Evolutionary conservation across 2,113 vertebrate genomes (phyloP).

Genomic region (Hydrolagus affinis): DNA sequence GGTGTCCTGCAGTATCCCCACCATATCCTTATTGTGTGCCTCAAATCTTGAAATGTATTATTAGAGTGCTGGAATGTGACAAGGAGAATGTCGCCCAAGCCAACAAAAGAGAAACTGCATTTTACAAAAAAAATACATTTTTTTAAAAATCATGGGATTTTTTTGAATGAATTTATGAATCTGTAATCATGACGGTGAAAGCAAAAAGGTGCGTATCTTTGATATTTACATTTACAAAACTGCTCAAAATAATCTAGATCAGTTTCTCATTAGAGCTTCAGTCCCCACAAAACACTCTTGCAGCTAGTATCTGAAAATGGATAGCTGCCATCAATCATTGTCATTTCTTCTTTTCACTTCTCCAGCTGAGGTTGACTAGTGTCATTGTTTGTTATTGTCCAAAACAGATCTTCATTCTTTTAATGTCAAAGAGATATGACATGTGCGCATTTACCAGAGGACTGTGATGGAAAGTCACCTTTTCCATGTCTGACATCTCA

Average conservation of each 20-base stretch:
- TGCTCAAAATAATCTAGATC: constrained; percentile 26
- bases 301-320: constrained; percentile 76
- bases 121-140: constrained; percentile 18
- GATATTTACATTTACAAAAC: constrained; percentile 25
- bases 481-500: constrained; percentile 52
- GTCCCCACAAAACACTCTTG: constrained; percentile 51
- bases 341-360: constrained; percentile 78
- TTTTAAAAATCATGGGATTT: constrained; percentile 3
- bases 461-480: constrained; percentile 85
- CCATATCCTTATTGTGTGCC: constrained; percentile 29
- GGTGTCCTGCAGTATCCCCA: constrained; percentile 29
- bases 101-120: constrained; percentile 13
- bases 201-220: constrained; percentile 26
- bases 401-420: constrained; percentile 69
- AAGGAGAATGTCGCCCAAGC: constrained; percentile 28
- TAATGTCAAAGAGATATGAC: constrained; percentile 89
- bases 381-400: constrained; percentile 94
- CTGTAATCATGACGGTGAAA: constrained; percentile 19
- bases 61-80: constrained; percentile 20
- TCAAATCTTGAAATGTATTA: background rate
- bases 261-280: constrained; percentile 28
- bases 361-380: constrained; percentile 81
- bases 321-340: constrained; percentile 94
- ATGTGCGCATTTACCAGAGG: constrained; percentile 76
- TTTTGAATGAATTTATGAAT: constrained; percentile 29